phyloP scores from a whole-genome alignment of 2,797 vertebrate species.

The Macropus fuliginosus region DNA sequence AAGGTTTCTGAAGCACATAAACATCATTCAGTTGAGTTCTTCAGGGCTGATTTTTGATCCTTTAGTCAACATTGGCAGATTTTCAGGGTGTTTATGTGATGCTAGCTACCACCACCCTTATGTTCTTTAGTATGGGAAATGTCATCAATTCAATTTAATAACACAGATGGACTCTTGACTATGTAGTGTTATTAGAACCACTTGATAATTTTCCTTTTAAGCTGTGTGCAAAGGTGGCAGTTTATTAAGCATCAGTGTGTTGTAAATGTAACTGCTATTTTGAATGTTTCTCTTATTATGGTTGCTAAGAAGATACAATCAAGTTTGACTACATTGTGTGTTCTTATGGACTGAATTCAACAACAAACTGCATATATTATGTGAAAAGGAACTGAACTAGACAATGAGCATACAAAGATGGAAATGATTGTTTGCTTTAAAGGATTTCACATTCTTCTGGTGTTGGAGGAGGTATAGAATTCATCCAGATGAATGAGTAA shows the following conservation, averaged over 20 bases:
- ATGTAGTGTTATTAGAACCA: background rate
- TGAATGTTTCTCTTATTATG: background rate
- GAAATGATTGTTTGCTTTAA: background rate
- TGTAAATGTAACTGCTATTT: background rate
- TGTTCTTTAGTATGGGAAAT: background rate
- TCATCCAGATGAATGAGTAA: background rate
- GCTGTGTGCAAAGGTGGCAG: background rate
- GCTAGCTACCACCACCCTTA: background rate
- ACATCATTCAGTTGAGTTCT: background rate
- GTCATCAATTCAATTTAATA: background rate
- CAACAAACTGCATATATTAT: background rate
- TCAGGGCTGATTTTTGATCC: background rate
- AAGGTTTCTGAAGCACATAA: background rate
- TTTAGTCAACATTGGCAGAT: background rate
- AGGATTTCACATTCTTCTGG: background rate
- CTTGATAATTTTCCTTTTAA: background rate
- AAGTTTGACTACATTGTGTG: background rate
- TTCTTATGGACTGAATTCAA: background rate
- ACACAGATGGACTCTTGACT: background rate
- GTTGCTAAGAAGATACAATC: background rate
- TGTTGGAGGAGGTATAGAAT: background rate
- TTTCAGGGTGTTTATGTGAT: slow-evolving; percentile 1
- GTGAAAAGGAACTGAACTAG: background rate
- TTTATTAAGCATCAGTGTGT: background rate
- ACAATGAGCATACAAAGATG: background rate